Evolutionary conservation across 2,797 vertebrate species (phyloP), one percentile per base, ranked within the genome.

Genomic region (Microctenopoma stevenorrisi): DNA sequence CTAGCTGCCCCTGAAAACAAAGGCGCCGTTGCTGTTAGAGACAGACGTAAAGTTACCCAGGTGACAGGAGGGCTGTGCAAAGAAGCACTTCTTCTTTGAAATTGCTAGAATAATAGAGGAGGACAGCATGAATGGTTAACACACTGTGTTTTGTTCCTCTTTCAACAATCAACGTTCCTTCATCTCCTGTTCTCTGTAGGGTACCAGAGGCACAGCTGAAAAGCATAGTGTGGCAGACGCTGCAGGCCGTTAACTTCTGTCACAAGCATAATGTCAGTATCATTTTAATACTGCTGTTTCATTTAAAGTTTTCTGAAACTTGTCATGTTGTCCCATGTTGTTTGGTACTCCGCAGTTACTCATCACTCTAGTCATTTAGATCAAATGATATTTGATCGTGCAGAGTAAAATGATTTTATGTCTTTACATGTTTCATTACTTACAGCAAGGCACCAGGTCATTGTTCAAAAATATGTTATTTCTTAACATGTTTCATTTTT

Each of bases 221-320:
- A 81, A 98, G 95, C 76, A 97, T 98, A 46, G 95, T 93, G 46
- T 99, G 97, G 97, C 98, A 99, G 82, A 99, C 95, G 0, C 93
- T 99, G 38, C 96, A 99, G 84, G 97, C 96, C 1, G 96, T 99
- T n/a, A 97, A 96, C 92, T 99, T 98, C 88, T 99, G 98, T 87
- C 97, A 99, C 80, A 96, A 96, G 74, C 97, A 98, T 91, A 97
- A 94, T 1, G 94, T 95, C 50, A 88, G 93, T 91, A 72, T 57
- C 22, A 11, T 25, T 67, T 48, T 14, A 16, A 8, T 44, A 14
- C 3, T 57, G 7, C 3, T 16, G 3, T 13, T 47, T 40, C 0
- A 25, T 33, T 16, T 12, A 2, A 9, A 33, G 4, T 35, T 25
- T 13, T 7, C 9, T 52, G 22, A 13, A 0, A 10, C 33, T 1